Evolutionary conservation across 1,140 invertebrate genomes (phyloP).

Genomic region (Phymorhynchus buccinoides): DNA sequence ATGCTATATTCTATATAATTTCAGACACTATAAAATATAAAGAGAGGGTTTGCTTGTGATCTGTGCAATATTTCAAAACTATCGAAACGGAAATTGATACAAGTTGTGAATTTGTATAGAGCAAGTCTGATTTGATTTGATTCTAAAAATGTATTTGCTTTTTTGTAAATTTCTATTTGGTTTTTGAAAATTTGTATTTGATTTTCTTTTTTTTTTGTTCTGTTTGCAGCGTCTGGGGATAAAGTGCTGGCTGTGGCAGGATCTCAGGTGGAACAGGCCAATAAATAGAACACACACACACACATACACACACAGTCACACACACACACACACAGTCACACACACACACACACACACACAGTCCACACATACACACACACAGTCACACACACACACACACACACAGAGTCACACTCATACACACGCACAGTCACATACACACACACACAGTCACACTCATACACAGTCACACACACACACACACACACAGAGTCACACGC

Average conservation of each 20-base stretch:
- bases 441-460: slow-evolving; percentile 1
- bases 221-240: slow-evolving; percentile 64
- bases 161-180: background rate
- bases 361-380: background rate
- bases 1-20: too few relatives aligned
- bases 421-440: background rate
- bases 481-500: background rate
- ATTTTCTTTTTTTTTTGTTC: slow-evolving; percentile 13
- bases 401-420: slow-evolving; percentile 15
- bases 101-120: background rate
- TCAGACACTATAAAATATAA: too few relatives aligned
- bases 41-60: too few relatives aligned
- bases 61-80: too few relatives aligned
- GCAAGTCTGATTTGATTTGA: background rate
- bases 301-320: background rate
- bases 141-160: background rate
- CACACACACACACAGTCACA: slow-evolving; percentile 8
- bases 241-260: slow-evolving; percentile 68
- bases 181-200: background rate
- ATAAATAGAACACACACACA: slow-evolving; percentile 50
- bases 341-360: background rate
- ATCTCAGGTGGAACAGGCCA: slow-evolving; percentile 66
- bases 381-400: slow-evolving; percentile 4
- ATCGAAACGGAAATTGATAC: background rate
- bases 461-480: background rate